Evolutionary conservation across 2,113 vertebrate genomes (phyloP), one percentile per base, ranked within the genome.

Genomic region (Mesocricetus auratus): DNA sequence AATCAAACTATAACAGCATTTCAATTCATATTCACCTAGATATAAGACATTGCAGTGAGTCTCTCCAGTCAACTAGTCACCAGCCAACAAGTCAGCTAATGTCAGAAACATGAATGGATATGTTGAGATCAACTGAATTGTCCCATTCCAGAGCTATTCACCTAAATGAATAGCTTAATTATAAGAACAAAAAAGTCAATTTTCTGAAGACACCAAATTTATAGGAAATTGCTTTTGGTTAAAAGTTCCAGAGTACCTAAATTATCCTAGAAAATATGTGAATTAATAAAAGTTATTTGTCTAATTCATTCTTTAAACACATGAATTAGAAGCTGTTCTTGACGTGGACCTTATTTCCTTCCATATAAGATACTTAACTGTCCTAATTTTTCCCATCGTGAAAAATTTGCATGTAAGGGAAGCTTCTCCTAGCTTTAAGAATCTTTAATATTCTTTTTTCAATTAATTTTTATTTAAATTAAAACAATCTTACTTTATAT

Each of bases 91-190:
- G 29, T 22, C 29, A 86, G 85, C 50, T 71, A 53, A 50, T 58
- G 33, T 39, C 11, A 75, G n/a, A 60, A 24, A 0, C 0, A 1
- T 3, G 5, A 50, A 2, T 13, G 13, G 36, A 12, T n/a, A 68
- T 19, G 21, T 2, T 88, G 36, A 81, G 11, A 33, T 45, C 36
- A 53, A 26, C 7, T 5, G 39, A 22, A 42, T 36, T 66, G 21
- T 8, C 31, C 22, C 62, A 50, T 42, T 16, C 8, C 31, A 74
- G 26, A n/a, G n/a, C n/a, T n/a, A n/a, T n/a, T n/a, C 33, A 68
- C 13, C 24, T 47, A 60, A 10, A 31, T 33, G 77, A 50, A 24
- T 13, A 53, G 29, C 74, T 92, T 24, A 58, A 26, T 56, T 45
- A 45, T 26, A 17, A 81, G 19, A 85, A 45, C 0, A 83, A 31